Percentiles rank a stretch among this genome's conserved stretches.
Evolutionary conservation across 2,888 invertebrate genomes (phyloP).

Genomic region (Dryadula phaetusa): DNA sequence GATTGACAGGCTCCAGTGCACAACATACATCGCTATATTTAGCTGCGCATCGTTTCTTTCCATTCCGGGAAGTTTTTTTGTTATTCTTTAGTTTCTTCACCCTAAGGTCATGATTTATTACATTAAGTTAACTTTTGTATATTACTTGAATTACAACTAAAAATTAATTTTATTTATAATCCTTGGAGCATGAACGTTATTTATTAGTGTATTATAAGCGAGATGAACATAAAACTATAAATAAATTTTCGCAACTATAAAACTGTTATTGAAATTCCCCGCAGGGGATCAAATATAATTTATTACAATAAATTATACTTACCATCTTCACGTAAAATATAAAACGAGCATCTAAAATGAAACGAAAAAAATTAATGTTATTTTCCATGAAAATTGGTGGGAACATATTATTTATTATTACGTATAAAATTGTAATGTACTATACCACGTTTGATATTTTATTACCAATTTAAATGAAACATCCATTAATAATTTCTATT

Average conservation of each 20-base stretch:
- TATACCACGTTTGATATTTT: neutral
- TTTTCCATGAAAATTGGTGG: neutral
- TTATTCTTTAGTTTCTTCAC: slow-evolving; percentile 44
- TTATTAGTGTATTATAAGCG: slow-evolving; percentile 30
- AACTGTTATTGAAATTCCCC: slow-evolving; percentile 25
- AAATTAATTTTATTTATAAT: slow-evolving; percentile 22
- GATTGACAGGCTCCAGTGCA: slow-evolving; percentile 76
- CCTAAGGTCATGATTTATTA: slow-evolving; percentile 35
- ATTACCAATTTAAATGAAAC: neutral
- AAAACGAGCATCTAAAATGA: neutral
- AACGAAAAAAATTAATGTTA: neutral
- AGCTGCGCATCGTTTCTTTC: slow-evolving; percentile 68
- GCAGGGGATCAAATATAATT: slow-evolving; percentile 15
- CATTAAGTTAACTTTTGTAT: slow-evolving; percentile 27
- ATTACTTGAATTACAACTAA: slow-evolving; percentile 16
- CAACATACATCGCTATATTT: slow-evolving; percentile 68
- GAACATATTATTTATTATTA: neutral
- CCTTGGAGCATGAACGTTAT: slow-evolving; percentile 31
- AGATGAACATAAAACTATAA: slow-evolving; percentile 26
- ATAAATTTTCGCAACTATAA: slow-evolving; percentile 29
- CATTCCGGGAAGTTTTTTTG: slow-evolving; percentile 50
- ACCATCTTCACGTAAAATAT: neutral
- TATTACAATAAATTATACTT: slow-evolving; percentile 21
- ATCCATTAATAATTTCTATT: slow-evolving; percentile 17
- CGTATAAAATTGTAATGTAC: neutral